phyloP scores from a whole-genome alignment of 1,140 invertebrate genomes.

The Macrocentrus cingulum region DNA sequence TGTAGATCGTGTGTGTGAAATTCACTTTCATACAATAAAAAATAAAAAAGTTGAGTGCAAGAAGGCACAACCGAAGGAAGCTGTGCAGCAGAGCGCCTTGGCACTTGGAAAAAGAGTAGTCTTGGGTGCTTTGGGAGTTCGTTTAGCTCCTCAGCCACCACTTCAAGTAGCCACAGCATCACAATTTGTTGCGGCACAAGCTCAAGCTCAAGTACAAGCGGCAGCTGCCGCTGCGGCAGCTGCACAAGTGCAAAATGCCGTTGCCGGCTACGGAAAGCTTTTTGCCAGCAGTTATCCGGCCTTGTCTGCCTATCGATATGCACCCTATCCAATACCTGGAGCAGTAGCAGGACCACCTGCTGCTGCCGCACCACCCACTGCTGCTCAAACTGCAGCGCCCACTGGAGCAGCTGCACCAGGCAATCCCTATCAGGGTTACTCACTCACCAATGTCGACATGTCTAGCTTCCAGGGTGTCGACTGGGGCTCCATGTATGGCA shows the following conservation, averaged over 20 bases:
- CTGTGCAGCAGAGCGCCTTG: constrained; percentile 74
- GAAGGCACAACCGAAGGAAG: constrained; percentile 89
- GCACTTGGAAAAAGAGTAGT: constrained; percentile 74
- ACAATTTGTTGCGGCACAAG: constrained; percentile 58
- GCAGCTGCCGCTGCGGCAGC: constrained; percentile 63
- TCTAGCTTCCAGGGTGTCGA: constrained; percentile 87
- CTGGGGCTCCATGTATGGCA: constrained; percentile 86
- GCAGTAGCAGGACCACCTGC: constrained; percentile 63
- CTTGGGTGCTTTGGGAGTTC: constrained; percentile 68
- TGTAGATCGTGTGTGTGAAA: constrained; percentile 87
- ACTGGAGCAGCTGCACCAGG: constrained; percentile 62
- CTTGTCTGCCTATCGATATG: constrained; percentile 72
- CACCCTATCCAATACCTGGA: constrained; percentile 69
- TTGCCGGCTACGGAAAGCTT: constrained; percentile 70
- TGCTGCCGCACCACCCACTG: constrained; percentile 59
- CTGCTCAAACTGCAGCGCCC: constrained; percentile 49
- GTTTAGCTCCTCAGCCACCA: constrained; percentile 63
- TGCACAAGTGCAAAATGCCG: constrained; percentile 65
- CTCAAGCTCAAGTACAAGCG: constrained; percentile 62
- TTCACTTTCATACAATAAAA: constrained; percentile 90
- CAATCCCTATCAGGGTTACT: constrained; percentile 77
- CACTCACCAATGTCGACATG: constrained; percentile 86
- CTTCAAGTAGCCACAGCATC: constrained; percentile 59
- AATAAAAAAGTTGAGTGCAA: constrained; percentile 94
- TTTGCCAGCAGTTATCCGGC: constrained; percentile 61